Conservation (phyloP, 2,888 invertebrate species). For the Julus scandinavius region DNA sequence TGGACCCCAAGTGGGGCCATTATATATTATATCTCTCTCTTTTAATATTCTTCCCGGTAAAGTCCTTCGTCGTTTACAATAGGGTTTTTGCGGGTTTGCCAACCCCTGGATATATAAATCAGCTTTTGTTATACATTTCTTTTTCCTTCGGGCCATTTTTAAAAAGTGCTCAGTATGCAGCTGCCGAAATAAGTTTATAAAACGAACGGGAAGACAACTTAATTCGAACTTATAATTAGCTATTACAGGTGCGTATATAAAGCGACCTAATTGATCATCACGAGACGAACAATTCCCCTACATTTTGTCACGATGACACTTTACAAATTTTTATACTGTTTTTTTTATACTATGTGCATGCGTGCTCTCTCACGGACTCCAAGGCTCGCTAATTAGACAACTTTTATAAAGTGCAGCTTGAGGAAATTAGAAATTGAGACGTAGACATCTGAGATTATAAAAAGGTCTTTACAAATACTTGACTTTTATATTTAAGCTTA, state of each 20-base stretch:
- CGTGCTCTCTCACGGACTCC: background rate
- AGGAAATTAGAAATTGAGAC: too few species aligned
- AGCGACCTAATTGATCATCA: too few species aligned
- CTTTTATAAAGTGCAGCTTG: too few species aligned
- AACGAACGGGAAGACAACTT: conserved; percentile 42
- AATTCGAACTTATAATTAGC: conserved; percentile 47
- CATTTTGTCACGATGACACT: too few species aligned
- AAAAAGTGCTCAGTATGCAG: conserved; percentile 36
- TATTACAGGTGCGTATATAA: background rate
- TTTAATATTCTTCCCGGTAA: conserved; percentile 10
- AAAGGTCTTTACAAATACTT: too few species aligned
- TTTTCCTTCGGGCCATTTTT: conserved; percentile 38
- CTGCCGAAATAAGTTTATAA: background rate
- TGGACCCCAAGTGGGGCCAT: conserved; percentile 15
- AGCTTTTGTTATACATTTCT: background rate
- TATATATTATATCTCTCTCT: background rate
- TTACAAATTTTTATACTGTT: background rate
- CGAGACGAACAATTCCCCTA: too few species aligned
- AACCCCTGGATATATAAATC: background rate
- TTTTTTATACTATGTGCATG: background rate
- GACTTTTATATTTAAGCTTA: too few species aligned
- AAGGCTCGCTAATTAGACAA: too few species aligned
- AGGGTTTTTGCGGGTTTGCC: background rate
- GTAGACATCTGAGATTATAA: too few species aligned
- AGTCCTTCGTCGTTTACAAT: background rate